Percentiles rank a stretch among this genome's conserved stretches.
Conservation (phyloP, 1,140 invertebrate species). For the Zaprionus camerounensis region DNA sequence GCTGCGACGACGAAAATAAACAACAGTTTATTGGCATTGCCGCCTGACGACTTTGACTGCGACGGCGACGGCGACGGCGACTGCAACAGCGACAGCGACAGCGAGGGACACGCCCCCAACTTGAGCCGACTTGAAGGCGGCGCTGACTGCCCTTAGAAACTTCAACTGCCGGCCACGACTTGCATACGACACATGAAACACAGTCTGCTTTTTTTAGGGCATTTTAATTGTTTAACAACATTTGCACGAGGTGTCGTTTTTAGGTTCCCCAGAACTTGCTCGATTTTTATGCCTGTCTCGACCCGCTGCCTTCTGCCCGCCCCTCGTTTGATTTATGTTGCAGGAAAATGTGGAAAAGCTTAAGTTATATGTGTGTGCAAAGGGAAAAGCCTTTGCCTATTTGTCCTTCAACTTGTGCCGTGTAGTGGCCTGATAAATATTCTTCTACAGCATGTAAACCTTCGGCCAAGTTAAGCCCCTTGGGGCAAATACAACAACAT, state of each 20-base stretch:
- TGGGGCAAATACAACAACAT: conserved; percentile 25
- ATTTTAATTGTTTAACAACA: conserved; percentile 78
- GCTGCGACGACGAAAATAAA: conserved; percentile 73
- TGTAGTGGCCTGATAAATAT: background rate
- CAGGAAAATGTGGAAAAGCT: conserved; percentile 15
- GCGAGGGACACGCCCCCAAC: background rate
- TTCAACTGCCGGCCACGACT: background rate
- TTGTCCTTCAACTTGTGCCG: conserved; percentile 1
- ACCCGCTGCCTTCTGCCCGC: background rate
- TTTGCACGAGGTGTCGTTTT: conserved; percentile 71
- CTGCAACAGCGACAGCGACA: background rate
- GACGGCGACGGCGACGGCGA: background rate
- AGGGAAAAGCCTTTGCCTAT: background rate
- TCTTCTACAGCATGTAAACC: background rate
- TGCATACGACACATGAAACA: conserved; percentile 1
- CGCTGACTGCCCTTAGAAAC: background rate
- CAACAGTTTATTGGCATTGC: conserved; percentile 78
- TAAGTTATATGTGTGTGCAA: background rate
- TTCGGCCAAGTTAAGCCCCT: background rate
- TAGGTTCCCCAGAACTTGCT: conserved; percentile 28
- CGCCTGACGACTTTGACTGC: conserved; percentile 12
- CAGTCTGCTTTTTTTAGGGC: conserved; percentile 24
- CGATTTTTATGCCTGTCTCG: conserved; percentile 61
- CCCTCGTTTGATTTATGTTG: conserved; percentile 64
- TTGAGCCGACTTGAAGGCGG: background rate